Base-by-base conservation (phyloP, 2,113 vertebrate genomes). In the Arenaria interpres region DNA sequence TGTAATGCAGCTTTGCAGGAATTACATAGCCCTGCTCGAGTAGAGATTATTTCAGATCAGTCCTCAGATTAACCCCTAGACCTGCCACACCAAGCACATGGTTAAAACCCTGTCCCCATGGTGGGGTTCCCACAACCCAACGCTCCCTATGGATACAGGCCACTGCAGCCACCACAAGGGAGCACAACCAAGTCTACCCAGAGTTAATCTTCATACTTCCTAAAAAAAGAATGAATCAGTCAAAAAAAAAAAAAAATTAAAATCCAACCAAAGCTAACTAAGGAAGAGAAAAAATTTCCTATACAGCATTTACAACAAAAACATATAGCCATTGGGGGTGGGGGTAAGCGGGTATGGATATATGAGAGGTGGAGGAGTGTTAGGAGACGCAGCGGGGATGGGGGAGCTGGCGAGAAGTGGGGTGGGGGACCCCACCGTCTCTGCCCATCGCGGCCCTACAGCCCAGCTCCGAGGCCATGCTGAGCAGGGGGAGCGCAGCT, bases 1-100 rank as follows among this genome's bases (percentile, higher is more conserved):
- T 97, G 98, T 98, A 99, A 99, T 92, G 98, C 98, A 99, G 98
- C 98, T 98, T 98, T 98, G 98, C 99, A 98, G 98, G 98, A 98
- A 98, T 98, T 98, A 98, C 97, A 99, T 90, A 95, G 97, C 97
- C 98, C 98, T 98, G 98, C 98, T 90, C 39, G 54, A 97, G 96
- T 97, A 95, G 81, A 95, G 97, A 91, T 80, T 77, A 96, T 94
- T 96, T 97, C 95, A 97, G 94, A 97, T 92, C 97, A 97, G 95
- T 95, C 89, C 96, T 97, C 97, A 97, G 97, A 98, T 96, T 96
- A 97, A 98, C 98, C 97, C 97, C 95, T 82, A 93, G 97, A 95
- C 96, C 94, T 89, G 91, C 97, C 96, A 93, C 94, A 91, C 95
- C 12, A 23, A 96, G 96, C 94, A 95, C 93, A 78, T 33, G 68